Conservation (phyloP, 2,113 vertebrate genomes). For the Labrus mixtus region DNA sequence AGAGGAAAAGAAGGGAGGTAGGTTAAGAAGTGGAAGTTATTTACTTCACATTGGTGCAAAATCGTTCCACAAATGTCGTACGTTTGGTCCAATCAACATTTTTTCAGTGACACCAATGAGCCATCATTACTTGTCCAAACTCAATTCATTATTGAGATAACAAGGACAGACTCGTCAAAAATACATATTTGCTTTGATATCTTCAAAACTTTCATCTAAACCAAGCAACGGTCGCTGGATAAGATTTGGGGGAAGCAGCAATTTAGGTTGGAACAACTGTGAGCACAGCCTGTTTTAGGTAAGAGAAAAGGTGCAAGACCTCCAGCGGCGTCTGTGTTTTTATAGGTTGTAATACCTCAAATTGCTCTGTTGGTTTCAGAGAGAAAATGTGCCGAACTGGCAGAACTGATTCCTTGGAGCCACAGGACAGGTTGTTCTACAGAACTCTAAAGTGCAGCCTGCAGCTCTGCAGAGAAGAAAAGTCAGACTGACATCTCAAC, state of each 20-base stretch:
- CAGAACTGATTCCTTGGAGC: neutral
- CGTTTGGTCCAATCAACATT: no score
- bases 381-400: slow-evolving; percentile 26
- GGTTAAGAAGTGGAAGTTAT: no score
- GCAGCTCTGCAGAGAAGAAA: neutral
- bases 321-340: neutral
- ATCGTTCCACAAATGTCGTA: no score
- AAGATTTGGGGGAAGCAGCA: neutral
- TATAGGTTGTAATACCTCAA: neutral
- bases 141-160: neutral
- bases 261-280: neutral
- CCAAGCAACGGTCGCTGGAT: neutral
- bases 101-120: no score
- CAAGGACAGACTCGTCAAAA: neutral
- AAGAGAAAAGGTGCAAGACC: neutral
- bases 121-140: no score
- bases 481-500: slow-evolving; percentile 7
- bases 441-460: neutral
- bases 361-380: neutral
- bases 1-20: no score
- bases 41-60: no score
- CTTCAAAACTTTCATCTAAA: neutral
- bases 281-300: neutral
- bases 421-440: neutral
- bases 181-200: neutral